These are phyloP conservation scores for Apoderus coryli DNA, from an alignment of 2,888 invertebrate genomes.

Conservation along the genomic window DNA sequence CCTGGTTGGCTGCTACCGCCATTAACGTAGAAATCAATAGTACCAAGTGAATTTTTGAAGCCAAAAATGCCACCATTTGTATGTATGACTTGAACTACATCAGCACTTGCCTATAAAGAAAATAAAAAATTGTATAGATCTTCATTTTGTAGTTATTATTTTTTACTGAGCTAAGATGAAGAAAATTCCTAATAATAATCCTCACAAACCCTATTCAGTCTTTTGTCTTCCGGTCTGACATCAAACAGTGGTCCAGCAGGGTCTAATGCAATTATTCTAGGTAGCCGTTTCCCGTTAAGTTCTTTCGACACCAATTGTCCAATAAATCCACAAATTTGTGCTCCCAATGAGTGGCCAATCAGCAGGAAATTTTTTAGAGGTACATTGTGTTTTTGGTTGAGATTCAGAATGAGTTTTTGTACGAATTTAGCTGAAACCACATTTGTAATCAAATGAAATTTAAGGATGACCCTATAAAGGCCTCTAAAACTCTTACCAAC, in stretches of 20 bases:
- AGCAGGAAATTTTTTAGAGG: slow-evolving; percentile 14
- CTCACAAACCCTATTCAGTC: no score
- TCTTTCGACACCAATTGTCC: slow-evolving; percentile 16
- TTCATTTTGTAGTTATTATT: no score
- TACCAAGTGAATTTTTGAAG: slow-evolving; percentile 15
- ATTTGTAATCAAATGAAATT: not conserved
- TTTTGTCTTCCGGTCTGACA: no score
- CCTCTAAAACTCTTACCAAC: slow-evolving; percentile 12
- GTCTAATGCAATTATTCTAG: slow-evolving; percentile 16
- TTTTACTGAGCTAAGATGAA: no score
- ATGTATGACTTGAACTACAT: slow-evolving; percentile 18
- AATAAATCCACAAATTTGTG: slow-evolving; percentile 16
- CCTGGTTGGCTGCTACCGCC: slow-evolving; percentile 20
- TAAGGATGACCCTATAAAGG: not conserved
- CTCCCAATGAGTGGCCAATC: slow-evolving; percentile 18
- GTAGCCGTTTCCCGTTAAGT: slow-evolving; percentile 11
- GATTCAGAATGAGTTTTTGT: slow-evolving; percentile 15
- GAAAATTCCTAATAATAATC: no score
- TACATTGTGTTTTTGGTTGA: slow-evolving; percentile 14
- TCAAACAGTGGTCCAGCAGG: slow-evolving; percentile 16
- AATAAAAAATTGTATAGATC: no score
- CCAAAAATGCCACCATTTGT: slow-evolving; percentile 19
- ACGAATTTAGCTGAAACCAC: slow-evolving; percentile 3
- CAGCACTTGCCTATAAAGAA: no score
- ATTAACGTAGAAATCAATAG: slow-evolving; percentile 21